phyloP scores from a whole-genome alignment of 2,113 vertebrate genomes.

The Pseudopodoces humilis region DNA sequence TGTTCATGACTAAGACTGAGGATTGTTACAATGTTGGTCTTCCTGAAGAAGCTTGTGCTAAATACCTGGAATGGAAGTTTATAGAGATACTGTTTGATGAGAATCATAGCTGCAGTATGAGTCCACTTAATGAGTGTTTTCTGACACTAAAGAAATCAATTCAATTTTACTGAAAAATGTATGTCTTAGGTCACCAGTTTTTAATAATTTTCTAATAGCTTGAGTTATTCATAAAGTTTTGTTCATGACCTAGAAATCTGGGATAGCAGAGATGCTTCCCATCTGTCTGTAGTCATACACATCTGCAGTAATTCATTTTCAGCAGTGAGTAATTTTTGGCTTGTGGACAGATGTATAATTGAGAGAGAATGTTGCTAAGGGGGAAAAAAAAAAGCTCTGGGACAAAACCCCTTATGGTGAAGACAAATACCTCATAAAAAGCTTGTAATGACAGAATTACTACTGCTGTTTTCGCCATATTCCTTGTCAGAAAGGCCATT shows the following conservation, averaged over 20 bases:
- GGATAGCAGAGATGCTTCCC: neutral
- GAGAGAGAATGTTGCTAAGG: slow-evolving; percentile 16
- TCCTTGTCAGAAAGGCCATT: neutral
- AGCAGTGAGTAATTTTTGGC: slow-evolving; percentile 39
- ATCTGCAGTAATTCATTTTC: slow-evolving; percentile 26
- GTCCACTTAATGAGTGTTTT: neutral
- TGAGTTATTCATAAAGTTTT: neutral
- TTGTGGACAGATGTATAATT: slow-evolving; percentile 28
- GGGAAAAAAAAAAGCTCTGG: neutral
- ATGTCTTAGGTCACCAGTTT: neutral
- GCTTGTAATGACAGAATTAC: neutral
- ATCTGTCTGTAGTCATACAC: slow-evolving; percentile 21
- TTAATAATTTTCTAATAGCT: neutral
- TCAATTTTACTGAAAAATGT: neutral
- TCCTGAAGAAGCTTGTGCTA: neutral
- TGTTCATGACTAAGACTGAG: neutral
- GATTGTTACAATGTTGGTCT: neutral
- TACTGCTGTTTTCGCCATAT: neutral
- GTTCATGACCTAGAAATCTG: neutral
- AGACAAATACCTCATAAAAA: slow-evolving; percentile 21
- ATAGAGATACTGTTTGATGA: neutral
- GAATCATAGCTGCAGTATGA: neutral
- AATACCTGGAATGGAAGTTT: neutral
- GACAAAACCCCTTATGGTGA: neutral
- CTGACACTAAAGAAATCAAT: neutral